These are phyloP conservation scores for Melanotus villosus DNA, from an alignment of 2,888 invertebrate genomes.

Conservation along the genomic window DNA sequence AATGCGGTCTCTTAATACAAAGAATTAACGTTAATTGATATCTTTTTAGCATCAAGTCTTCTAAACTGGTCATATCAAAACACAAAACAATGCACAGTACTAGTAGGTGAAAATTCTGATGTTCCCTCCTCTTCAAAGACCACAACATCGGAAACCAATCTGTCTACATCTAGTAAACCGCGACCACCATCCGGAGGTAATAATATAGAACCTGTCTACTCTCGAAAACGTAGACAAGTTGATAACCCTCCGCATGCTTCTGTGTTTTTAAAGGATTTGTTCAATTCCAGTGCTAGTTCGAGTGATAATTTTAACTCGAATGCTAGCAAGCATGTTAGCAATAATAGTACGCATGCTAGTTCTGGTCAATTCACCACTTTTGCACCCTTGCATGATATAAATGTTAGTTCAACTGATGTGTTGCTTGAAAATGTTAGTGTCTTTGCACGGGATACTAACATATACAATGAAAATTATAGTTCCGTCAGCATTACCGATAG, in stretches of 20 bases:
- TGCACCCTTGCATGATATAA: constrained; percentile 63
- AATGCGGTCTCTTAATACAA: constrained; percentile 15
- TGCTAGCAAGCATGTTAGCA: constrained; percentile 59
- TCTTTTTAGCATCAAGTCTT: constrained; percentile 81
- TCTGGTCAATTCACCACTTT: constrained; percentile 50
- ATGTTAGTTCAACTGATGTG: constrained; percentile 54
- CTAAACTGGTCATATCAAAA: constrained; percentile 89
- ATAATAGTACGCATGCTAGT: constrained; percentile 60
- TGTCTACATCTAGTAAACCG: constrained; percentile 78
- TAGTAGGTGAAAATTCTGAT: constrained; percentile 85
- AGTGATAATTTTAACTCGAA: constrained; percentile 47
- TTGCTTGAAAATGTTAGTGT: constrained; percentile 53
- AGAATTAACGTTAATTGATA: neutral
- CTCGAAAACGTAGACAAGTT: constrained; percentile 80
- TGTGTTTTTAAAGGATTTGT: constrained; percentile 58
- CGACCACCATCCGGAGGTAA: constrained; percentile 74
- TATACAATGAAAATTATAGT: constrained; percentile 21
- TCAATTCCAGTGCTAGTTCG: constrained; percentile 54
- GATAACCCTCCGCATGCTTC: constrained; percentile 64
- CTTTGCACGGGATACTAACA: constrained; percentile 55
- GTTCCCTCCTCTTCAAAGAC: constrained; percentile 80
- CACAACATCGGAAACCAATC: constrained; percentile 79
- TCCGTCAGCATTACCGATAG: neutral
- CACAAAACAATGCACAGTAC: constrained; percentile 86
- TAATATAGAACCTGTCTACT: constrained; percentile 68